A percentile compares a stretch with the other conserved stretches of the same genome.
Conservation (phyloP, 1,140 invertebrate genomes). For the Ganaspis sp. region DNA sequence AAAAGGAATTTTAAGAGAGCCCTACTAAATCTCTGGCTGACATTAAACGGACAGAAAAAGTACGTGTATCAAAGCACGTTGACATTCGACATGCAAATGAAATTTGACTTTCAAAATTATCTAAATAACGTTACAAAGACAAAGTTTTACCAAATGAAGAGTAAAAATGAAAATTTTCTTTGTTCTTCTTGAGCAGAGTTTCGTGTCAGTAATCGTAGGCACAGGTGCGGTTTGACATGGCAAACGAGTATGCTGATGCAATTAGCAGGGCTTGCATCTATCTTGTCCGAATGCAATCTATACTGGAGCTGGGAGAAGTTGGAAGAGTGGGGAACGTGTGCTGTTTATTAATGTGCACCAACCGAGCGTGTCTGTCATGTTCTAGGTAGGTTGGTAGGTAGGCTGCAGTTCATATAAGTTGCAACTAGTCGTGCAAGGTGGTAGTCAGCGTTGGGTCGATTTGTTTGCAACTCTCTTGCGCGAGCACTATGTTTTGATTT, state of each 20-base stretch:
- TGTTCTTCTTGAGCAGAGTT: too few species aligned
- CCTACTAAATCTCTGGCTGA: background rate
- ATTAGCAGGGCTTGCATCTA: conserved; percentile 65
- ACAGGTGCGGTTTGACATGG: conserved; percentile 67
- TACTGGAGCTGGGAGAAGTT: background rate
- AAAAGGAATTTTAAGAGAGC: background rate
- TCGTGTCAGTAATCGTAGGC: conserved; percentile 44
- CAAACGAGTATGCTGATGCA: conserved; percentile 70
- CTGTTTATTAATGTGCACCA: conserved; percentile 70
- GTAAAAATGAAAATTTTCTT: too few species aligned
- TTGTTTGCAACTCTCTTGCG: conserved; percentile 15
- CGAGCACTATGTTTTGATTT: conserved; percentile 59
- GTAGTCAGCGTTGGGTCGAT: conserved; percentile 37
- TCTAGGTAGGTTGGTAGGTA: conserved; percentile 51
- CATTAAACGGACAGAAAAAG: background rate
- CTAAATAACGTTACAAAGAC: too few species aligned
- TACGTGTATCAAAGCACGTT: background rate
- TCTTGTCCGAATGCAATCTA: conserved; percentile 55
- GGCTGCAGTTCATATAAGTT: conserved; percentile 38
- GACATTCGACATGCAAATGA: conserved; percentile 5
- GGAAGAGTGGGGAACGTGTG: conserved; percentile 51
- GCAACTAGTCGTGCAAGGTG: background rate
- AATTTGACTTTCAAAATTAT: background rate
- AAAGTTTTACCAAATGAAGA: too few species aligned
- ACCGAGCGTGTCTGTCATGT: conserved; percentile 69